Percentiles rank a stretch among this genome's conserved stretches.
Evolutionary conservation across 2,888 invertebrate genomes (phyloP).

Genomic region (Colletes collaris): DNA sequence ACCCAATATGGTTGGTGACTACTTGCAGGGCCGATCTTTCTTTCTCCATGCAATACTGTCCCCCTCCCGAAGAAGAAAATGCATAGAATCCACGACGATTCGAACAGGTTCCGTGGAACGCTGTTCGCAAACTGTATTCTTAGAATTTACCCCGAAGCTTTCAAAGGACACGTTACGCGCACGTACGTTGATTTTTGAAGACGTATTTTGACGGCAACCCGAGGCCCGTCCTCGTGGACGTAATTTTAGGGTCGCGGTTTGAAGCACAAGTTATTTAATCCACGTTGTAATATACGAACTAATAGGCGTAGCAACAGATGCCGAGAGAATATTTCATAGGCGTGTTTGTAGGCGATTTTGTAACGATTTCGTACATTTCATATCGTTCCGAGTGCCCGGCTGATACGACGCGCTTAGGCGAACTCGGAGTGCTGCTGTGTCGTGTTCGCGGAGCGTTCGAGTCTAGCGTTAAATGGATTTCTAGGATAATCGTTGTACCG

Average conservation of each 20-base stretch:
- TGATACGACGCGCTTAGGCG: neutral
- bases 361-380: constrained; percentile 54
- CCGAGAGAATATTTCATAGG: neutral
- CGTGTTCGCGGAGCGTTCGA: neutral
- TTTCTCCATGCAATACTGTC: neutral
- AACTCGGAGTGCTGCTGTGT: neutral
- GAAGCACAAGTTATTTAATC: constrained; percentile 19
- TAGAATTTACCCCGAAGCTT: constrained; percentile 13
- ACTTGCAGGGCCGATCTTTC: too few species aligned
- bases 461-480: neutral
- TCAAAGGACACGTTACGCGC: constrained; percentile 2
- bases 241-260: constrained; percentile 15
- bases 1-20: too few species aligned
- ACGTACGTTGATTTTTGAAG: constrained; percentile 35
- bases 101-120: constrained; percentile 9
- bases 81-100: neutral
- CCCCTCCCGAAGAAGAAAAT: neutral
- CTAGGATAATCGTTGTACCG: constrained; percentile 28
- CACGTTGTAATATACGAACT: constrained; percentile 22
- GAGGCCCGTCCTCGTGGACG: neutral
- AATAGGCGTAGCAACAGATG: constrained; percentile 12
- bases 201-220: constrained; percentile 21
- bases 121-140: constrained; percentile 29
- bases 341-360: constrained; percentile 41
- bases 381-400: constrained; percentile 27